A percentile compares a stretch with the other conserved stretches of the same genome.
These are phyloP conservation scores for Eolophus roseicapilla DNA, from an alignment of 2,113 vertebrate genomes.

Conservation along the genomic window DNA sequence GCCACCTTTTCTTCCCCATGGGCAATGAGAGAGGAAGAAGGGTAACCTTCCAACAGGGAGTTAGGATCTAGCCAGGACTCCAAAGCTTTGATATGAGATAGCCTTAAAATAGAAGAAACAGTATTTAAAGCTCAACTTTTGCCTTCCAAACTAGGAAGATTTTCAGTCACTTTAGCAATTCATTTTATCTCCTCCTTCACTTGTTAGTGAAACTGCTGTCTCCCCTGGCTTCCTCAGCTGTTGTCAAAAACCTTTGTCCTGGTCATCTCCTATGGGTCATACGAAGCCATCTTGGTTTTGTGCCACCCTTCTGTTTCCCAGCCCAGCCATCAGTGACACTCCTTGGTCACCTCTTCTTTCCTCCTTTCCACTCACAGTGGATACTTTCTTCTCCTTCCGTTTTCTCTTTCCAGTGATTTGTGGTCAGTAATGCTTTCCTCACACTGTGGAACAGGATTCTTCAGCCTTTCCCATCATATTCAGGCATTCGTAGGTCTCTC, in stretches of 20 bases:
- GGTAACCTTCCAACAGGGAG: neutral
- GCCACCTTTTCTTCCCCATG: neutral
- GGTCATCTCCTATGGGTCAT: rapidly evolving
- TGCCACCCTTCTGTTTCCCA: neutral
- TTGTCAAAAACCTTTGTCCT: neutral
- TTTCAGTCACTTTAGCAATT: neutral
- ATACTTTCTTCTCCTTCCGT: neutral
- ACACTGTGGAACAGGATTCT: neutral
- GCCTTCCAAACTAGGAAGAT: neutral
- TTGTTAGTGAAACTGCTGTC: neutral
- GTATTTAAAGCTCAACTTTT: neutral
- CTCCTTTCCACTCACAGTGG: neutral
- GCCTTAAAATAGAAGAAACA: neutral
- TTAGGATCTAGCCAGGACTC: neutral
- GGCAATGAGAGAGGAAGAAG: neutral
- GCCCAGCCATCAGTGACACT: neutral
- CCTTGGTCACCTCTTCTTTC: neutral
- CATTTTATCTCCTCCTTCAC: neutral
- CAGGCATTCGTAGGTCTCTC: neutral
- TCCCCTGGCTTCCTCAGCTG: neutral
- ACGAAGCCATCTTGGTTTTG: neutral
- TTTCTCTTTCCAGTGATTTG: neutral
- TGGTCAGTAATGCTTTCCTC: neutral
- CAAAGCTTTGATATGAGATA: neutral
- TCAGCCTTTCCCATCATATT: neutral